Base-by-base conservation (phyloP, 2,113 vertebrate species). In the Myiozetetes cayanensis region DNA sequence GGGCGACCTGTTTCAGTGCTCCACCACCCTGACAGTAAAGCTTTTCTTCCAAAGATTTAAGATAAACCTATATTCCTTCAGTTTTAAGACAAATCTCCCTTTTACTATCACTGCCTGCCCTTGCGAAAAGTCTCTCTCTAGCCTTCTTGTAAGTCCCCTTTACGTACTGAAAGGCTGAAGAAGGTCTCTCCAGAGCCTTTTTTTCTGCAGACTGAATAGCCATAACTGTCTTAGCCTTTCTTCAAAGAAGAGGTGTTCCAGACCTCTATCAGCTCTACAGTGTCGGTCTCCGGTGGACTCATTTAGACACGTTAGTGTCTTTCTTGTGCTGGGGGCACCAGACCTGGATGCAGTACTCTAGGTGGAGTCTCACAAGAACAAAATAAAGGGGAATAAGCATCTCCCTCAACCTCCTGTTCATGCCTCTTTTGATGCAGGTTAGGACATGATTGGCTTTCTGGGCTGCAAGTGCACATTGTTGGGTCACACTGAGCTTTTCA, bases 361-460 rank as follows among this genome's bases (percentile, higher is more conserved):
- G 13, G 21, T 18, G 11, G 11, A 4, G 5, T 37, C 4, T 33
- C 50, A 65, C 10, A 66, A 31, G 37, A 55, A 31, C 30, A 49
- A 13, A 46, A 23, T 1, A 35, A 31, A 72, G 24, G 4, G 6
- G 18, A 16, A 25, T 12, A 73, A 43, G 31, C 21, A 49, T 1
- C 30, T 31, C 2, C 35, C 14, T 31, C 14, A 12, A 65, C 21
- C 25, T 65, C 21, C 67, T 31, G 43, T 9, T 37, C 31, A 27
- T 3, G 1, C 14, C 43, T 58, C 11, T 65, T 65, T 35, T 58
- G 25, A 50, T 50, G 50, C 21, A 50, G 35, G 31, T 35, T 25
- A 31, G 20, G 31, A 49, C 56, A 25, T 1, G 0, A 14, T 0
- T 49, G n/a, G 17, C 8, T 22, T 65, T 56, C 31, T 56, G 50